Conservation (phyloP, 2,888 invertebrate genomes). For the Clivina fossor region DNA sequence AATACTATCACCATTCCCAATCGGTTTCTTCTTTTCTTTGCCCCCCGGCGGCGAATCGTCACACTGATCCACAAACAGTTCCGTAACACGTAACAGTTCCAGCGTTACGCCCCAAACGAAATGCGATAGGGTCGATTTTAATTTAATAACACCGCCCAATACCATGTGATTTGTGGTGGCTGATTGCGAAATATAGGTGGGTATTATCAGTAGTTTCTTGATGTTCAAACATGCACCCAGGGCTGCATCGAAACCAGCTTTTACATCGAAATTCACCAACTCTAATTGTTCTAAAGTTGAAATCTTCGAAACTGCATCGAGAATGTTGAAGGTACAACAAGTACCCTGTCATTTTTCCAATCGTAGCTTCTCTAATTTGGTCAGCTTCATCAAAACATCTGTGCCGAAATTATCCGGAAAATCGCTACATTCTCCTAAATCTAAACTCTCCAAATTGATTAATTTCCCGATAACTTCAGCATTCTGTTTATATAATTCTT, state of each 20-base stretch:
- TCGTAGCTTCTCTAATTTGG: slow-evolving; percentile 67
- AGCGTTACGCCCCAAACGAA: slow-evolving; percentile 85
- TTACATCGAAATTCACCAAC: slow-evolving; percentile 81
- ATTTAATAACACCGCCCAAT: slow-evolving; percentile 54
- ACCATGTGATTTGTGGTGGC: slow-evolving; percentile 81
- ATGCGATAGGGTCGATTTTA: slow-evolving; percentile 68
- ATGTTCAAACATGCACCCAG: slow-evolving; percentile 73
- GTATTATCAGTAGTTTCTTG: slow-evolving; percentile 75
- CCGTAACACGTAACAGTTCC: slow-evolving; percentile 78
- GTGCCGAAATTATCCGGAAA: slow-evolving; percentile 70
- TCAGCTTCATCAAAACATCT: slow-evolving; percentile 62
- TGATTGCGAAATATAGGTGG: slow-evolving; percentile 84
- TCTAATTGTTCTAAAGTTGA: slow-evolving; percentile 70
- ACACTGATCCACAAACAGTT: slow-evolving; percentile 79
- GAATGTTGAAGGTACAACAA: slow-evolving; percentile 63
- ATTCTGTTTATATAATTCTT: slow-evolving; percentile 53
- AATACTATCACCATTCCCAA: slow-evolving; percentile 66
- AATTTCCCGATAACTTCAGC: slow-evolving; percentile 65
- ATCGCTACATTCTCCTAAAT: slow-evolving; percentile 79
- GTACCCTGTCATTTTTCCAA: slow-evolving; percentile 76
- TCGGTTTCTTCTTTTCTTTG: slow-evolving; percentile 45
- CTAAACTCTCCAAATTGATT: slow-evolving; percentile 68
- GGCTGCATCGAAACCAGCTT: slow-evolving; percentile 74
- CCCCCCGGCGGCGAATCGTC: slow-evolving; percentile 56
- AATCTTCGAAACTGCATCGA: slow-evolving; percentile 67